Evolutionary conservation across 2,113 vertebrate species (phyloP).

Genomic region (Anseranas semipalmata): DNA sequence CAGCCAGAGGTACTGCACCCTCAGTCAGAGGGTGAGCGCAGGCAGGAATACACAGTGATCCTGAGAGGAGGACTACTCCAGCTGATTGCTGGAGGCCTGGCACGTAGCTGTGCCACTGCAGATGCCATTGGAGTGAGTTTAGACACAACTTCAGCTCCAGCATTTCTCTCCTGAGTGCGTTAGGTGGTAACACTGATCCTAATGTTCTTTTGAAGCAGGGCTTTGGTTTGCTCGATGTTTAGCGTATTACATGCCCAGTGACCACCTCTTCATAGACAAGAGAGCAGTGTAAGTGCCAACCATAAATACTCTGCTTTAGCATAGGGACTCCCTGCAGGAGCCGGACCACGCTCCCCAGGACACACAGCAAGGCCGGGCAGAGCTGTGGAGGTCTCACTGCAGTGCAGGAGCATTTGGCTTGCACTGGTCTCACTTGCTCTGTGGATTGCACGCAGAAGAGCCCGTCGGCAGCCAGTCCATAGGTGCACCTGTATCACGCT

Average conservation of each 20-base stretch:
- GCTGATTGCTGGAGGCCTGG: not conserved
- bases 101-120: fast-evolving
- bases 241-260: fast-evolving
- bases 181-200: fast-evolving
- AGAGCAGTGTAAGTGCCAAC: fast-evolving
- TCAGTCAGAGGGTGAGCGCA: not conserved
- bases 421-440: fast-evolving
- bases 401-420: fast-evolving
- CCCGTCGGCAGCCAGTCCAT: not conserved
- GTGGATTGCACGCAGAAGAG: fast-evolving
- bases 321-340: not conserved
- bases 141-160: not conserved
- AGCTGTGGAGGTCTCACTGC: not conserved
- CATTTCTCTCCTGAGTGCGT: not conserved
- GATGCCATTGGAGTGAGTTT: fast-evolving
- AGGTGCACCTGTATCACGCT: not conserved
- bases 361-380: not conserved
- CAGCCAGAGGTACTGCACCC: not conserved
- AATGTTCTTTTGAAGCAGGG: not conserved
- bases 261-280: not conserved
- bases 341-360: not conserved
- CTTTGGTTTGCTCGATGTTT: not conserved
- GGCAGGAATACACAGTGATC: not conserved
- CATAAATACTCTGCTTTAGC: not conserved
- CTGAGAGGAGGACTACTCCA: not conserved